Evolutionary conservation across 1,140 invertebrate genomes (phyloP).

Genomic region (Antheraea pernyi): DNA sequence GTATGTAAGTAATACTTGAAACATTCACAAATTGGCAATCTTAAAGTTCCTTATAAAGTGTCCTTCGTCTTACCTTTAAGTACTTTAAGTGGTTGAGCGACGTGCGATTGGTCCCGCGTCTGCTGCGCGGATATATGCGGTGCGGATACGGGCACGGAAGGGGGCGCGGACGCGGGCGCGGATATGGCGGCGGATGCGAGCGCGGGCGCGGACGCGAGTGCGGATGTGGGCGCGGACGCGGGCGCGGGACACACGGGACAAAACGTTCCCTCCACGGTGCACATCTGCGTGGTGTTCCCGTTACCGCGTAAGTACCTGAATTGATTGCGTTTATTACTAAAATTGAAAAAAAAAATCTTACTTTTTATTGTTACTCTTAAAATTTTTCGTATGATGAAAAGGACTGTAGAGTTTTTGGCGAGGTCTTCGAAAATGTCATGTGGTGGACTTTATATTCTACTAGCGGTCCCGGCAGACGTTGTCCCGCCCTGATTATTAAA

Average conservation of each 20-base stretch:
- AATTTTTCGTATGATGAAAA: too few relatives aligned
- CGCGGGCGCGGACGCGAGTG: constrained; percentile 12
- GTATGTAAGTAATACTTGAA: too few relatives aligned
- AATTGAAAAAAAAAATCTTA: too few relatives aligned
- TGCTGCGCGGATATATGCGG: neutral
- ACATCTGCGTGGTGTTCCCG: constrained; percentile 10
- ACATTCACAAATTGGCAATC: too few relatives aligned
- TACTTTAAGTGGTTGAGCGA: constrained; percentile 24
- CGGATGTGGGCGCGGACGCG: constrained; percentile 14
- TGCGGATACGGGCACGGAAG: neutral
- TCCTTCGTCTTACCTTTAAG: constrained; percentile 15
- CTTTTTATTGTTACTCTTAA: too few relatives aligned
- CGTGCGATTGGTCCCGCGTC: neutral
- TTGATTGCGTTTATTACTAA: too few relatives aligned
- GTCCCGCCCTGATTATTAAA: too few relatives aligned
- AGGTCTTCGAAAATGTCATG: too few relatives aligned
- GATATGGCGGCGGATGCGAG: constrained; percentile 13
- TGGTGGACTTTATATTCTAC: too few relatives aligned
- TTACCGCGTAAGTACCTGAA: constrained; percentile 43
- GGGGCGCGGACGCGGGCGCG: constrained; percentile 4
- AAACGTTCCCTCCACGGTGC: constrained; percentile 21
- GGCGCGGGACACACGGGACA: constrained; percentile 38
- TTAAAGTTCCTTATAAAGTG: too few relatives aligned
- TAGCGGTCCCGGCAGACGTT: too few relatives aligned
- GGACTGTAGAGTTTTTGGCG: too few relatives aligned